Conservation (phyloP, 2,113 vertebrate genomes). For the Pomatostomus ruficeps region DNA sequence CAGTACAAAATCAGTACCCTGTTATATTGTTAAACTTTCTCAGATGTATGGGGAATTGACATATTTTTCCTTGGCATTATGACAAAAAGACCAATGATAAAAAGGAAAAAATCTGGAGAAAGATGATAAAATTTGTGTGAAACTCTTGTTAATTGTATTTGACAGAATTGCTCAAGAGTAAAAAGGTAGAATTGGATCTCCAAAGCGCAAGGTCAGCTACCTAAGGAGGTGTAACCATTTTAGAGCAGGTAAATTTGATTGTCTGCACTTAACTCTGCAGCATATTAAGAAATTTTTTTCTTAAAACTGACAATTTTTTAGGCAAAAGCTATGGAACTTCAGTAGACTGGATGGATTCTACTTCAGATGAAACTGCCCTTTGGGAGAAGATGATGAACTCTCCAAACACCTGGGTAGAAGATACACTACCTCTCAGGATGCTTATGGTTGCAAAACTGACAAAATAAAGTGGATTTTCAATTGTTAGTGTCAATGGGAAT, state of each 20-base stretch:
- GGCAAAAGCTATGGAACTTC: slow-evolving; percentile 86
- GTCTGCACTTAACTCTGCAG: not conserved
- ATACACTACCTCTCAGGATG: slow-evolving; percentile 85
- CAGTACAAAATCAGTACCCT: not conserved
- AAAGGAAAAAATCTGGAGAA: not conserved
- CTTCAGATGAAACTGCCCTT: slow-evolving; percentile 76
- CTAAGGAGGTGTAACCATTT: not conserved
- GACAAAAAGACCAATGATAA: not conserved
- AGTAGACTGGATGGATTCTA: slow-evolving; percentile 95
- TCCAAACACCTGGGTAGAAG: slow-evolving; percentile 86
- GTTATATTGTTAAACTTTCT: not conserved
- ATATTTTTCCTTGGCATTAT: not conserved
- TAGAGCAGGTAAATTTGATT: not conserved
- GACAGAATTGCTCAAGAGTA: not conserved
- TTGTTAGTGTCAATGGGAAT: not conserved
- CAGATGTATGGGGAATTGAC: not conserved
- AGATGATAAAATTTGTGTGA: not conserved
- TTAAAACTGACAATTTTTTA: slow-evolving; percentile 34
- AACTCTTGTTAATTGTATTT: not conserved
- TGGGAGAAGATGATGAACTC: slow-evolving; percentile 88
- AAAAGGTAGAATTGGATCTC: not conserved
- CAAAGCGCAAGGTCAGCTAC: not conserved
- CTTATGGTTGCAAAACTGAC: slow-evolving; percentile 79
- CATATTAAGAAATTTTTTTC: not conserved
- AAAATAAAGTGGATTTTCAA: slow-evolving; percentile 66